A percentile compares a stretch with the other conserved stretches of the same genome.
Evolutionary conservation across 2,113 vertebrate species (phyloP).

Genomic region (Mirounga angustirostris): DNA sequence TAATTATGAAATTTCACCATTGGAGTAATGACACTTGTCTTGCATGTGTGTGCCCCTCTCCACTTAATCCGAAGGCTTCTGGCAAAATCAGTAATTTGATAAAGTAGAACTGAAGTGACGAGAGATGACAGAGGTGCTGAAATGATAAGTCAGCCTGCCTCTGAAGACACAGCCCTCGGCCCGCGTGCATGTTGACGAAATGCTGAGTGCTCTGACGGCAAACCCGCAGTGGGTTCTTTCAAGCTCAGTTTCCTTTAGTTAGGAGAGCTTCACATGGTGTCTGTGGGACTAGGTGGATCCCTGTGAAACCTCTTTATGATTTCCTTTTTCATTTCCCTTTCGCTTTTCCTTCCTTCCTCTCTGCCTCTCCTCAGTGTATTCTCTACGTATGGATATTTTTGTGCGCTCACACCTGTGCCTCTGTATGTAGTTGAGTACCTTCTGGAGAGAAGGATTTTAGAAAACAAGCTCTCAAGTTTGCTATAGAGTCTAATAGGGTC

Average conservation of each 20-base stretch:
- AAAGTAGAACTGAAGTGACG: slow-evolving; percentile 86
- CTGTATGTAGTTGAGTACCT: neutral
- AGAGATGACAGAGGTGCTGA: slow-evolving; percentile 84
- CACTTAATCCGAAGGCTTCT: slow-evolving; percentile 78
- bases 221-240: neutral
- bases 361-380: rapidly evolving
- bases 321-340: neutral
- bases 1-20: slow-evolving; percentile 85
- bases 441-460: neutral
- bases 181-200: slow-evolving; percentile 11
- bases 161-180: slow-evolving; percentile 72
- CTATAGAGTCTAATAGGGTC: rapidly evolving
- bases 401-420: neutral
- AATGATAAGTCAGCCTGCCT: slow-evolving; percentile 83
- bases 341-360: neutral
- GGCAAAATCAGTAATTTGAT: slow-evolving; percentile 86
- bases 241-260: neutral
- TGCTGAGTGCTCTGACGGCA: slow-evolving; percentile 20
- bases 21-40: slow-evolving; percentile 78
- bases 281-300: rapidly evolving
- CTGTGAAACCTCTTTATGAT: neutral
- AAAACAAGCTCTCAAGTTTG: neutral
- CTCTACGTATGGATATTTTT: rapidly evolving
- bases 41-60: slow-evolving; percentile 31
- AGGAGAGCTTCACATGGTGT: neutral